These are phyloP conservation scores for Noturus placidus DNA, from an alignment of 2,113 vertebrate genomes.

Conservation along the genomic window DNA sequence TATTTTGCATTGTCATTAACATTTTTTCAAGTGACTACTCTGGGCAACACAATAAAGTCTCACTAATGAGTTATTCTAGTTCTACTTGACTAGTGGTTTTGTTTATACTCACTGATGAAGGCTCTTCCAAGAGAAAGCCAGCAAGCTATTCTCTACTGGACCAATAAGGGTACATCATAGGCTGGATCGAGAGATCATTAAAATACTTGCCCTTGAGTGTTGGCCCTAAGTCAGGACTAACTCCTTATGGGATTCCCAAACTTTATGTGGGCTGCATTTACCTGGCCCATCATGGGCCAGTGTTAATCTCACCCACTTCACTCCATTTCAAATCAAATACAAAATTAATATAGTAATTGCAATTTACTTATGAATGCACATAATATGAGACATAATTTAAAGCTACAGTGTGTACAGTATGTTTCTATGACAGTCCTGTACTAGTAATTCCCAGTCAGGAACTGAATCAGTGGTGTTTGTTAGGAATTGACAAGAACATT, in stretches of 20 bases:
- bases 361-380: background rate
- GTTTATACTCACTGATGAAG: conserved; percentile 21
- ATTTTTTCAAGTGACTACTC: conserved; percentile 18
- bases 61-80: conserved; percentile 27
- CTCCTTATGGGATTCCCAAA: background rate
- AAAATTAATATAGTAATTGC: background rate
- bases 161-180: background rate
- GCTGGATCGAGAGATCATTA: background rate
- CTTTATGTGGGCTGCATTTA: background rate
- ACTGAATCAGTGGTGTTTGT: background rate
- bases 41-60: conserved; percentile 40
- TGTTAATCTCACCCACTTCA: background rate
- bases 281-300: background rate
- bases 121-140: background rate
- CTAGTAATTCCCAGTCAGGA: background rate
- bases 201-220: background rate
- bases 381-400: background rate
- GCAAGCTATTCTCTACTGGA: background rate
- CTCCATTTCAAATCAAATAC: background rate
- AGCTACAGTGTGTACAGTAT: background rate
- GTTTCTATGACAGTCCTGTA: background rate
- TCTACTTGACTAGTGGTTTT: conserved; percentile 8
- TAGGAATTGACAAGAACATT: background rate
- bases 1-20: conserved; percentile 1
- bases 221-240: background rate